phyloP scores from a whole-genome alignment of 2,888 invertebrate genomes.

The Ennomos erosarius region DNA sequence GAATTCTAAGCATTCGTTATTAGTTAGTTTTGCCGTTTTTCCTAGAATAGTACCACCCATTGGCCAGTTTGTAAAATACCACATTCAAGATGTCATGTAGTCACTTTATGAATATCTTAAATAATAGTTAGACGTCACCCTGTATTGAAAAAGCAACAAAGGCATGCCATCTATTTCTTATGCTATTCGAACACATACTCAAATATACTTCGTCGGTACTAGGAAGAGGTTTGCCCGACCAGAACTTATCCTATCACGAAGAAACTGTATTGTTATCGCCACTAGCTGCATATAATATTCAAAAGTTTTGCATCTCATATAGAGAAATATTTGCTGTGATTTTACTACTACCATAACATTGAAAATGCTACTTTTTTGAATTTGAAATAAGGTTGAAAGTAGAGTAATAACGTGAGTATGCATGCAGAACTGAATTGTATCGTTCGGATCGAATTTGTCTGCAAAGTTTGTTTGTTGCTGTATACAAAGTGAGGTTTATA shows the following conservation, averaged over 20 bases:
- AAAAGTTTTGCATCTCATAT: slow-evolving; percentile 47
- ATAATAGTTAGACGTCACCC: no score
- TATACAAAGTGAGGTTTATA: slow-evolving; percentile 64
- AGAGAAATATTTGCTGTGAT: slow-evolving; percentile 38
- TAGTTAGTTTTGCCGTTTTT: no score
- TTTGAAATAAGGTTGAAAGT: slow-evolving; percentile 47
- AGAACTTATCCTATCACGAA: slow-evolving; percentile 21
- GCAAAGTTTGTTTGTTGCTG: slow-evolving; percentile 83
- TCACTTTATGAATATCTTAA: no score
- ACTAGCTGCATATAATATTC: slow-evolving; percentile 44
- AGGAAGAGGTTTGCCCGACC: slow-evolving; percentile 7
- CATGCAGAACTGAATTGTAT: slow-evolving; percentile 66
- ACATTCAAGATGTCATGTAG: no score
- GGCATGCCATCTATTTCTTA: no score
- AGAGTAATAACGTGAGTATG: slow-evolving; percentile 48
- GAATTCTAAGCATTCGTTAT: no score
- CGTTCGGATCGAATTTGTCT: slow-evolving; percentile 81
- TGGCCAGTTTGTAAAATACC: no score
- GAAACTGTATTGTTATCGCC: slow-evolving; percentile 37
- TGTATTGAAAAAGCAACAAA: no score
- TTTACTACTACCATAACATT: slow-evolving; percentile 27
- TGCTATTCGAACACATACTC: no score
- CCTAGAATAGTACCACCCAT: no score
- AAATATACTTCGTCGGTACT: slow-evolving; percentile 1
- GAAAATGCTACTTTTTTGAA: slow-evolving; percentile 45